phyloP scores from a whole-genome alignment of 92 coral and sea anemone species.

The Zoanthus sociatus region DNA sequence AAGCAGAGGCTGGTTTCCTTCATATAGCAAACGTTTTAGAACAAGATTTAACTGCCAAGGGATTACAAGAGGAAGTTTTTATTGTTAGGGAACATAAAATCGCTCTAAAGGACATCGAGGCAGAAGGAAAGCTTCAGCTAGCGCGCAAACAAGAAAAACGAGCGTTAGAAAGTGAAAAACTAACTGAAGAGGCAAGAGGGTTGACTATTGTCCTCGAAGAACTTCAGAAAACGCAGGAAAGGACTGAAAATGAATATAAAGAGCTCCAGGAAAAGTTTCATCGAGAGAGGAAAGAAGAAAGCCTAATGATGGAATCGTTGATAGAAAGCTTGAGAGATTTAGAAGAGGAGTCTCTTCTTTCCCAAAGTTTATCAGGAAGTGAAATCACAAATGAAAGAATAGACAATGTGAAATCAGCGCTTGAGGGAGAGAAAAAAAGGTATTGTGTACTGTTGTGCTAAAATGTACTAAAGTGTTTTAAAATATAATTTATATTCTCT shows the following conservation, averaged over 20 bases:
- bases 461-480: background rate
- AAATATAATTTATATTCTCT: background rate
- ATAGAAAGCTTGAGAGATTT: slow-evolving; percentile 85
- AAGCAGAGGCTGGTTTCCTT: slow-evolving; percentile 68
- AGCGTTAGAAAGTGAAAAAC: slow-evolving; percentile 61
- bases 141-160: slow-evolving; percentile 77
- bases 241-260: slow-evolving; percentile 81
- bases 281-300: slow-evolving; percentile 81
- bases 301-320: slow-evolving; percentile 81
- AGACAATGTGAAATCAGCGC: slow-evolving; percentile 45
- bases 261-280: slow-evolving; percentile 80
- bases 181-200: slow-evolving; percentile 60
- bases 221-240: slow-evolving; percentile 80
- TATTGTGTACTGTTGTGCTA: background rate
- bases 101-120: slow-evolving; percentile 82
- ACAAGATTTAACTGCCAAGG: slow-evolving; percentile 67
- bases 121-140: slow-evolving; percentile 82
- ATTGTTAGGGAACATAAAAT: slow-evolving; percentile 74
- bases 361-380: slow-evolving; percentile 78
- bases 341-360: slow-evolving; percentile 88
- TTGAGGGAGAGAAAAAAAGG: slow-evolving; percentile 81
- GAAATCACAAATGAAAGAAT: slow-evolving; percentile 62
- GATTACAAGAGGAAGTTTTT: slow-evolving; percentile 70
- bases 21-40: slow-evolving; percentile 75
- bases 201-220: slow-evolving; percentile 77